phyloP scores from a whole-genome alignment of 2,113 vertebrate genomes.

The Micronycteris hirsuta region DNA sequence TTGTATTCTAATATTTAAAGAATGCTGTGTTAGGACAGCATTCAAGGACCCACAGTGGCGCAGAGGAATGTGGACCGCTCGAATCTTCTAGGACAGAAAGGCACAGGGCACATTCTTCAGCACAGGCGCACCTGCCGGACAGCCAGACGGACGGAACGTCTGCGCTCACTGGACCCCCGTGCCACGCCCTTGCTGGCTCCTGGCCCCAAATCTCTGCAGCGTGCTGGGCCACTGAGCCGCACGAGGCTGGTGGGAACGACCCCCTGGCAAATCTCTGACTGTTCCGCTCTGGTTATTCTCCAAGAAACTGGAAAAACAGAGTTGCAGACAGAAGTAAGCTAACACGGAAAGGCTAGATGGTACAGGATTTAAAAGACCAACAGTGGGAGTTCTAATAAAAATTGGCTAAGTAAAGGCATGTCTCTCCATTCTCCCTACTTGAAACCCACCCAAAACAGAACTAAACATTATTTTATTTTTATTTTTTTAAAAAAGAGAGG shows the following conservation, averaged over 20 bases:
- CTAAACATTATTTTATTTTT: no score
- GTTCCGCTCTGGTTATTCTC: background rate
- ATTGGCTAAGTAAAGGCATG: background rate
- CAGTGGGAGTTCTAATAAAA: background rate
- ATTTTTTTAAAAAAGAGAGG: no score
- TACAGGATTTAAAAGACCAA: background rate
- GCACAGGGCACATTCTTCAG: background rate
- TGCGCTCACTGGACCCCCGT: background rate
- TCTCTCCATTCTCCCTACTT: background rate
- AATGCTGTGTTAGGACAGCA: background rate
- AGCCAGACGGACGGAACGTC: background rate
- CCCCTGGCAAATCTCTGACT: background rate
- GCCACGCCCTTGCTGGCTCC: rapidly evolving
- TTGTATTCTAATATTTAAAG: background rate
- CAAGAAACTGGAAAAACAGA: background rate
- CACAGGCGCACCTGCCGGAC: background rate
- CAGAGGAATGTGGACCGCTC: background rate
- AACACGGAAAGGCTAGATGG: background rate
- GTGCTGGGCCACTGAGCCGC: no score
- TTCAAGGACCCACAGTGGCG: background rate
- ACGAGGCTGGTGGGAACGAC: no score
- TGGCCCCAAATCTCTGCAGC: background rate
- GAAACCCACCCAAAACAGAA: background rate
- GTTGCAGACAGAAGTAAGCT: background rate
- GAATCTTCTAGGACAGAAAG: background rate